These are phyloP conservation scores for Malthinus flaveolus DNA, from an alignment of 2,888 invertebrate genomes.

Conservation along the genomic window DNA sequence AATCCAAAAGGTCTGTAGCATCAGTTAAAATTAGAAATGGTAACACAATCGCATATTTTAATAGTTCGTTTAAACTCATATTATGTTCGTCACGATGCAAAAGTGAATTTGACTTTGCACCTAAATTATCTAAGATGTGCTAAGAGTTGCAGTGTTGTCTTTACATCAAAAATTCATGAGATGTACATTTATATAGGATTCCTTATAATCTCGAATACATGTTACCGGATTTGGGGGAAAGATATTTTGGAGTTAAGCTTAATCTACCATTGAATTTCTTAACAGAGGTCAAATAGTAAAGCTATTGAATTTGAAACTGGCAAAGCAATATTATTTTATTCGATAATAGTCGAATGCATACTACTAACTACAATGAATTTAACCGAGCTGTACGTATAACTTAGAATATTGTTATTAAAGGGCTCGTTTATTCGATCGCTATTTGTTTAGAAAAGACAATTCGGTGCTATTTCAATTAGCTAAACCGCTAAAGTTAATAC, in stretches of 20 bases:
- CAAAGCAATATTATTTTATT: neutral
- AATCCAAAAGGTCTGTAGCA: no score
- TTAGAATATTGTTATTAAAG: no score
- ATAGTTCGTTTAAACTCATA: no score
- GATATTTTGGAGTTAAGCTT: conserved; percentile 21
- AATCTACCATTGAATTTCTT: conserved; percentile 25
- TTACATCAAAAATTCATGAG: conserved; percentile 37
- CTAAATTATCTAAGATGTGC: conserved; percentile 15
- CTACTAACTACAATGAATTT: no score
- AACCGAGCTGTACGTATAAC: no score
- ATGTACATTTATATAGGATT: conserved; percentile 37
- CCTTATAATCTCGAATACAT: conserved; percentile 35
- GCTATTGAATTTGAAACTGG: neutral
- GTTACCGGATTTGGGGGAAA: conserved; percentile 13
- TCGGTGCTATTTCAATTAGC: neutral
- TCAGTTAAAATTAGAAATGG: no score
- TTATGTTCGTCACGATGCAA: no score
- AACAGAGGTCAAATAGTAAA: conserved; percentile 10
- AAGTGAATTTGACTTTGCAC: no score
- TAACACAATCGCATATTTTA: no score
- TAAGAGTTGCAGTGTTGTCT: conserved; percentile 29
- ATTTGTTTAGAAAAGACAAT: neutral
- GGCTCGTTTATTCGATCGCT: no score
- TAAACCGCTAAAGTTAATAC: conserved; percentile 1
- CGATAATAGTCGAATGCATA: no score